phyloP scores from a whole-genome alignment of 1,140 invertebrate species.

The Homalodisca vitripennis region DNA sequence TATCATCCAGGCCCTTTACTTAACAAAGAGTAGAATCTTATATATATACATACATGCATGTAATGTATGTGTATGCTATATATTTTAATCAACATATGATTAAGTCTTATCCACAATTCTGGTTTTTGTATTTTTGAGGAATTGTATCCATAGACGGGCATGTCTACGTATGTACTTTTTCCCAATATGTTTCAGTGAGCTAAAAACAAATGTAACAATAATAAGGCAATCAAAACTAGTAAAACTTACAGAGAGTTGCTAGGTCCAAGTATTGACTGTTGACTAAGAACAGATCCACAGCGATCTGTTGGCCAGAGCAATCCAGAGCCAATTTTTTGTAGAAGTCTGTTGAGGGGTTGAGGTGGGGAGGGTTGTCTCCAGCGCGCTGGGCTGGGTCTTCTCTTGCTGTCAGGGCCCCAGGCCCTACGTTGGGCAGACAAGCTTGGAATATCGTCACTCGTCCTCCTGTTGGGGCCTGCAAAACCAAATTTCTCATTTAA shows the following conservation, averaged over 20 bases:
- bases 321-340: conserved; percentile 96
- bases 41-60: too few species aligned
- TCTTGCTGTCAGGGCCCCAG: conserved; percentile 78
- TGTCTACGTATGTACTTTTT: not conserved
- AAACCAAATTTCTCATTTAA: too few species aligned
- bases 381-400: conserved; percentile 86
- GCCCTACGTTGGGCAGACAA: conserved; percentile 87
- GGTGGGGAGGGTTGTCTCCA: conserved; percentile 73
- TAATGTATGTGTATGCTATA: too few species aligned
- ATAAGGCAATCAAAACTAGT: not conserved
- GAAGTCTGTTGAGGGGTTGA: conserved; percentile 96
- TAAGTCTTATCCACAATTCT: too few species aligned
- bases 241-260: conserved; percentile 82
- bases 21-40: too few species aligned
- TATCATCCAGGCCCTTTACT: too few species aligned
- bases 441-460: conserved; percentile 93
- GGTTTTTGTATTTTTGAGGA: too few species aligned
- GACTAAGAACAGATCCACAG: conserved; percentile 93
- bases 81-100: too few species aligned
- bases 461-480: conserved; percentile 89
- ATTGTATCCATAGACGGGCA: too few species aligned
- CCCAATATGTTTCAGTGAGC: not conserved
- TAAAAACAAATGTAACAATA: not conserved
- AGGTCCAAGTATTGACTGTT: conserved; percentile 94
- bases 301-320: conserved; percentile 94